These are phyloP conservation scores for Gryon sp. DNA, from an alignment of 1,140 invertebrate species.

Conservation along the genomic window DNA sequence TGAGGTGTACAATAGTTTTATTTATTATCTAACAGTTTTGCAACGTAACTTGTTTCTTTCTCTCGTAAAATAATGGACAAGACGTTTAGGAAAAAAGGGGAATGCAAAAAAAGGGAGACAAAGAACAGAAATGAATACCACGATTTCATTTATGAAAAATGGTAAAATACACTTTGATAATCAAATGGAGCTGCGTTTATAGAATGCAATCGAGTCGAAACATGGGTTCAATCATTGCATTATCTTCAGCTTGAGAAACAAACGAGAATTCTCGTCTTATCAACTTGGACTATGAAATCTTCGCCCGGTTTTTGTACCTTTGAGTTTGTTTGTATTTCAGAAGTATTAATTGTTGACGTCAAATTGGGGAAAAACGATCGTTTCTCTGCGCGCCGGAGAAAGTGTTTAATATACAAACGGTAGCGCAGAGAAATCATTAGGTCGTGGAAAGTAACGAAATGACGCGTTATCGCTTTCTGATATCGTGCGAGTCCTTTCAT, in stretches of 20 bases:
- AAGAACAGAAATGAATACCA: too few relatives aligned
- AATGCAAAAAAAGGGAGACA: too few relatives aligned
- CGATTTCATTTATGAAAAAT: too few relatives aligned
- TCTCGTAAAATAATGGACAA: constrained; percentile 1
- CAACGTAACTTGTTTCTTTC: constrained; percentile 17
- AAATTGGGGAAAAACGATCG: constrained; percentile 53
- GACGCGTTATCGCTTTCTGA: constrained; percentile 65
- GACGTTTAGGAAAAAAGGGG: too few relatives aligned
- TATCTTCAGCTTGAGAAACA: too few relatives aligned
- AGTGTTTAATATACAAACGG: constrained; percentile 61
- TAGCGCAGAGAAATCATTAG: constrained; percentile 64
- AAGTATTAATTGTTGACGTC: constrained; percentile 39
- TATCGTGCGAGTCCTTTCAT: constrained; percentile 55
- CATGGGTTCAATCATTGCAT: too few relatives aligned
- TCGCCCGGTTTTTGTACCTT: too few relatives aligned
- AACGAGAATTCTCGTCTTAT: too few relatives aligned
- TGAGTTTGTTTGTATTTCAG: constrained; percentile 9
- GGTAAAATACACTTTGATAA: too few relatives aligned
- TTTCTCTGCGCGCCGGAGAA: constrained; percentile 63
- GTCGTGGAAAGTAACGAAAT: constrained; percentile 65
- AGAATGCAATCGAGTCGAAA: too few relatives aligned
- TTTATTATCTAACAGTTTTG: constrained; percentile 29
- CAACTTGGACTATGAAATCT: too few relatives aligned
- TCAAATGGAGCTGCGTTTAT: too few relatives aligned
- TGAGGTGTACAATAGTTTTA: constrained; percentile 32